A percentile compares a stretch with the other conserved stretches of the same genome.
Conservation (phyloP, 2,797 vertebrate species). For the Acanthis flammea region DNA sequence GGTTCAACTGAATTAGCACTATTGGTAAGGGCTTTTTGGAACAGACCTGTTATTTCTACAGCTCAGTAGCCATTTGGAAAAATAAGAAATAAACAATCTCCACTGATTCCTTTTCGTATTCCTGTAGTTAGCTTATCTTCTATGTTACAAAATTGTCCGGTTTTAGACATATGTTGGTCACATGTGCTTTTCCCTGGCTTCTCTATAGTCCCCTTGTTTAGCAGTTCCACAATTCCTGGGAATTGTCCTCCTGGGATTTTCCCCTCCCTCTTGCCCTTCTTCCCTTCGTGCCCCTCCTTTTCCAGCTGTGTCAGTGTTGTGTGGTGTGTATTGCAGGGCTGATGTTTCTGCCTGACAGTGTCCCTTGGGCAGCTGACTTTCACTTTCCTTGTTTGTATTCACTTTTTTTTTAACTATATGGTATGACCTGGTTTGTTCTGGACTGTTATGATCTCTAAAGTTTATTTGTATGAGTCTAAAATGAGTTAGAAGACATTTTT, state of each 20-base stretch:
- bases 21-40: background rate
- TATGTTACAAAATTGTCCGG: background rate
- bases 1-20: background rate
- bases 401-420: background rate
- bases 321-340: background rate
- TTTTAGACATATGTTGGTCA: background rate
- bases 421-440: background rate
- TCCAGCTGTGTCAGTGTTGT: background rate
- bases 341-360: background rate
- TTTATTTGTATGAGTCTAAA: constrained; percentile 18
- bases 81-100: background rate
- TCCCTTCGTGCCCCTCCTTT: background rate
- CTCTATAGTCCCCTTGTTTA: background rate
- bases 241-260: background rate
- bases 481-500: background rate
- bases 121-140: background rate
- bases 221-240: background rate
- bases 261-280: background rate
- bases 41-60: background rate
- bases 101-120: background rate
- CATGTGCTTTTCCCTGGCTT: background rate
- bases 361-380: background rate
- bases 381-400: background rate
- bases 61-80: background rate
- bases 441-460: constrained; percentile 5